Base-by-base conservation (phyloP, 2,797 vertebrate species). In the Petrocephalus schoutedeni region DNA sequence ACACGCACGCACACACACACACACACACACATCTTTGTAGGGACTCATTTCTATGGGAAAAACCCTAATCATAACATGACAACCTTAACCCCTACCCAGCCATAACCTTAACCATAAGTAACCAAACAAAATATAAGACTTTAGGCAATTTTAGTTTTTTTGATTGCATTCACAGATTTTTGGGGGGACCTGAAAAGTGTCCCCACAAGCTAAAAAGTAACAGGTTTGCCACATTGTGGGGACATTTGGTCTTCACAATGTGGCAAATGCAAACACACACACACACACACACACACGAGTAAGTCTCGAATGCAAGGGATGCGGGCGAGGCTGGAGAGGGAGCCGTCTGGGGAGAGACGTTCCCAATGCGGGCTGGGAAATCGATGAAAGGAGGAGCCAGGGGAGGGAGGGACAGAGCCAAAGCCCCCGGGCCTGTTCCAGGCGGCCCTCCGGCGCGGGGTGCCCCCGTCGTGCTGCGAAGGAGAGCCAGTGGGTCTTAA, bases 401-500 rank as follows among this genome's bases (percentile, higher is more conserved):
- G 32, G 32, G 71, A 45, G 71, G 36, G 71, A 36, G 36, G 36
- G 71, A 45, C 19, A 32, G 71, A 77, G 71, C 71, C 36, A 77
- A 77, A 45, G 71, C 71, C 71, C 71, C 71, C 71, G 16, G 61
- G 61, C 61, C 61, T 67, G 28, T 83, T 49, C 41, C 57, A 83
- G 28, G 54, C 41, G 8, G 4, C 80, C 59, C 80, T 56, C 19
- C 14, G 53, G 67, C 19, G n/a, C 41, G 67, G 53, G 86, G 71
- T 1, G 67, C 53, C 86, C 67, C 61, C 41, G 58, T 88, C 90
- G 88, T 87, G 88, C 77, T 85, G 88, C 87, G 61, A 89, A 88
- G 88, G 88, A 88, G 57, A 88, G 88, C 82, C 61, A 86, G 87
- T 64, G 74, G 67, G 89, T 89, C 89, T 90, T 89, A 91, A 91